Evolutionary conservation across 2,888 invertebrate genomes (phyloP).

Genomic region (Volucella bombylans): DNA sequence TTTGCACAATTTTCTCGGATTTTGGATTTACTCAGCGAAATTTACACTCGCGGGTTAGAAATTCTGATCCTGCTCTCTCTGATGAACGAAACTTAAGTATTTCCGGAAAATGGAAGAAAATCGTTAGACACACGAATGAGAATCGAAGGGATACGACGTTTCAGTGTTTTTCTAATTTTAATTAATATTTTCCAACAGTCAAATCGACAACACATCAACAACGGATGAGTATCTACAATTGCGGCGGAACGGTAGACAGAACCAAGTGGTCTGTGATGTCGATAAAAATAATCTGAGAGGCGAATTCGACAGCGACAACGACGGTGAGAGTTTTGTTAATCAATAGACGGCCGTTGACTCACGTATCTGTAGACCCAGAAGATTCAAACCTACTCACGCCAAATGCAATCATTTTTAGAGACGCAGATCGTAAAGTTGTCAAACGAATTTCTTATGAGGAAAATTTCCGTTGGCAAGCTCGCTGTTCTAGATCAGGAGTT

Average conservation of each 20-base stretch:
- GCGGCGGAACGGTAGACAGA: conserved; percentile 43
- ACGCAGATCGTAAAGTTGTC: too few relatives aligned
- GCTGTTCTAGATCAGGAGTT: too few relatives aligned
- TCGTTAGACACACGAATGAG: conserved; percentile 19
- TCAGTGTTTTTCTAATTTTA: conserved; percentile 25
- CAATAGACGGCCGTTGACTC: too few relatives aligned
- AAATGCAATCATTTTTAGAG: too few relatives aligned
- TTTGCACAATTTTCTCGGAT: conserved; percentile 30
- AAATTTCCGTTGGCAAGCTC: too few relatives aligned
- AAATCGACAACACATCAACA: conserved; percentile 61
- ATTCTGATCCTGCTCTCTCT: background rate
- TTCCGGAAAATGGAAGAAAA: conserved; percentile 38
- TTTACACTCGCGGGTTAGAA: conserved; percentile 19
- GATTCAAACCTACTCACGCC: too few relatives aligned
- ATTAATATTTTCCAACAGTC: conserved; percentile 60
- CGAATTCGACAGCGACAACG: conserved; percentile 52
- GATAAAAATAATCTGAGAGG: conserved; percentile 71
- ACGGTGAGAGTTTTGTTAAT: conserved; percentile 57
- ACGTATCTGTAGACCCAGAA: too few relatives aligned
- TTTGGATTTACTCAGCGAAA: conserved; percentile 7
- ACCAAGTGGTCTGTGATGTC: conserved; percentile 64
- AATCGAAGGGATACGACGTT: conserved; percentile 41
- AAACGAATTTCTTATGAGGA: too few relatives aligned
- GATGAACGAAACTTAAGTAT: conserved; percentile 18
- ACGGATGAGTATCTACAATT: conserved; percentile 32